These are phyloP conservation scores for Lonchura striata DNA, from an alignment of 2,113 vertebrate species.

Conservation along the genomic window DNA sequence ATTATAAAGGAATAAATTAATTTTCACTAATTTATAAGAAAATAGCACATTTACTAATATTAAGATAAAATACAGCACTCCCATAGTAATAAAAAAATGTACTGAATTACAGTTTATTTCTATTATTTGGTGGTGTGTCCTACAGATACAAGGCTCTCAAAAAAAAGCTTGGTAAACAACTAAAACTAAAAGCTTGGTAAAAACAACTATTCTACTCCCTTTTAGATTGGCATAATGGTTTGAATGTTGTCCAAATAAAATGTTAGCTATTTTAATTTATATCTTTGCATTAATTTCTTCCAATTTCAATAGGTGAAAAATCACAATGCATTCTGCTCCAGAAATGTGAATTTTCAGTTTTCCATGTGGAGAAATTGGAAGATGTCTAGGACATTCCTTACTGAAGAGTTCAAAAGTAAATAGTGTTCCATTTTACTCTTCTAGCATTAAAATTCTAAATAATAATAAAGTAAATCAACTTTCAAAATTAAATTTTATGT, in stretches of 20 bases:
- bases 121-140: background rate
- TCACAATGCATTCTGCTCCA: background rate
- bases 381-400: background rate
- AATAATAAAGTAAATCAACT: background rate
- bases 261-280: background rate
- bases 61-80: background rate
- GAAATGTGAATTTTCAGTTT: background rate
- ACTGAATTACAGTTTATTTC: background rate
- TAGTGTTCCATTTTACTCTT: background rate
- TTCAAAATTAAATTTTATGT: background rate
- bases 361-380: background rate
- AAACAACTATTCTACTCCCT: background rate
- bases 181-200: too few species aligned
- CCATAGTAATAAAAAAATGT: background rate
- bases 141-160: background rate
- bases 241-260: background rate
- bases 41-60: background rate
- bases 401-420: background rate
- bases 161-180: background rate
- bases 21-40: background rate
- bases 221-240: background rate
- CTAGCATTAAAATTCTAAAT: background rate
- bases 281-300: background rate
- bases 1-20: background rate
- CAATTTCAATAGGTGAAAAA: background rate